Percentiles rank a stretch among this genome's conserved stretches.
Evolutionary conservation across 2,113 vertebrate species (phyloP).

Genomic region (Microcebus murinus): DNA sequence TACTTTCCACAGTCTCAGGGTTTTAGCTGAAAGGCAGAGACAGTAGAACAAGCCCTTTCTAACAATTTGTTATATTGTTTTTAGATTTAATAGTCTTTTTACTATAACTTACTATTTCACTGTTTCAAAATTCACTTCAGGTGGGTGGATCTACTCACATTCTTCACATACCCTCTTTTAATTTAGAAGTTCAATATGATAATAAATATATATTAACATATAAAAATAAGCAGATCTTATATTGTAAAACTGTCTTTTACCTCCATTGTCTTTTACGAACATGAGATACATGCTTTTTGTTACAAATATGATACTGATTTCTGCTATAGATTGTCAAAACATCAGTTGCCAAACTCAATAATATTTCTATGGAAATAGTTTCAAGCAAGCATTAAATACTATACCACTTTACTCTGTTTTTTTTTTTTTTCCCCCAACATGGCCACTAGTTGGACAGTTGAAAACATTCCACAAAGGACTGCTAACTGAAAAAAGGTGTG

Average conservation of each 20-base stretch:
- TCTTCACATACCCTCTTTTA: not conserved
- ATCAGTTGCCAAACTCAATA: not conserved
- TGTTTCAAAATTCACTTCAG: not conserved
- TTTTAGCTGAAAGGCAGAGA: constrained; percentile 14
- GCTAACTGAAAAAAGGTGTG: not conserved
- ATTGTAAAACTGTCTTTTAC: not conserved
- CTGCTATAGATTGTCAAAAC: not conserved
- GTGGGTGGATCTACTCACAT: not conserved
- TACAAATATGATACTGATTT: constrained; percentile 6
- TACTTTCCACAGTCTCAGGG: not conserved
- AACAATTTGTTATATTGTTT: not conserved
- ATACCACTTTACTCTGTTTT: constrained; percentile 30
- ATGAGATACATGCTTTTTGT: not conserved
- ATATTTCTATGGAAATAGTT: not conserved
- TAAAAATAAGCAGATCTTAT: not conserved
- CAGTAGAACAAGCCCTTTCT: not conserved
- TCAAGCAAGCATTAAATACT: not conserved
- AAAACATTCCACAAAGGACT: constrained; percentile 30
- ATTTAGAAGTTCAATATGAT: not conserved
- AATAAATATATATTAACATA: not conserved
- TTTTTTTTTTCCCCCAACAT: not conserved
- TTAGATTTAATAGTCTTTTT: not conserved
- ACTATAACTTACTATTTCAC: not conserved
- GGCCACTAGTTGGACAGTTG: not conserved
- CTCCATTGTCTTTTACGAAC: not conserved